These are phyloP conservation scores for Rhombomys opimus DNA, from an alignment of 2,113 vertebrate species.

Conservation along the genomic window DNA sequence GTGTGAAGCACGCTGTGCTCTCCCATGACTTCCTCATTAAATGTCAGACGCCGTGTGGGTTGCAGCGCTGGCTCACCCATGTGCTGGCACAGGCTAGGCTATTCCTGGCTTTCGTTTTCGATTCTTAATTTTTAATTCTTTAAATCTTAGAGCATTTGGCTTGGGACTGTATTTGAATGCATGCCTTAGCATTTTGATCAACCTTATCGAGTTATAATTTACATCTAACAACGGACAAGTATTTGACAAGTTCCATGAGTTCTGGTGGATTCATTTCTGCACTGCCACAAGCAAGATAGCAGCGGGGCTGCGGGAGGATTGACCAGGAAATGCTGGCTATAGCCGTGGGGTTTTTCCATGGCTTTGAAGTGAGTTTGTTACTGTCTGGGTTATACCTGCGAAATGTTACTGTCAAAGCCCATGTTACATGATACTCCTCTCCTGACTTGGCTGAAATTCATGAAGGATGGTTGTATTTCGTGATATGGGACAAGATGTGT, in stretches of 20 bases:
- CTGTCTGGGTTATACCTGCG: not conserved
- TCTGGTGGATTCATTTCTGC: not conserved
- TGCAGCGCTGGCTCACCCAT: constrained; percentile 49
- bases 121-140: not conserved
- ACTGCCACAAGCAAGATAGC: not conserved
- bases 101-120: not conserved
- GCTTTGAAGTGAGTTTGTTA: constrained; percentile 40
- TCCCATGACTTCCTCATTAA: constrained; percentile 42
- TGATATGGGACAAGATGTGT: constrained; percentile 30
- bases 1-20: constrained; percentile 35
- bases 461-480: constrained; percentile 43
- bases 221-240: not conserved
- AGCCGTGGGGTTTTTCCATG: not conserved
- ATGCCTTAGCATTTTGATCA: constrained; percentile 36
- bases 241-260: not conserved
- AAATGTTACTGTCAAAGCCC: constrained; percentile 45
- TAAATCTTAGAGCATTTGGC: not conserved
- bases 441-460: constrained; percentile 36
- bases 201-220: not conserved
- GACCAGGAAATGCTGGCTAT: not conserved
- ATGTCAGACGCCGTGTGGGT: constrained; percentile 46
- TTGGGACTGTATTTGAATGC: constrained; percentile 48
- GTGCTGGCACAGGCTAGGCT: not conserved
- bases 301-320: not conserved
- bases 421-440: not conserved